Evolutionary conservation across 2,888 invertebrate genomes (phyloP).

Genomic region (Xanthorhoe spadicearia): DNA sequence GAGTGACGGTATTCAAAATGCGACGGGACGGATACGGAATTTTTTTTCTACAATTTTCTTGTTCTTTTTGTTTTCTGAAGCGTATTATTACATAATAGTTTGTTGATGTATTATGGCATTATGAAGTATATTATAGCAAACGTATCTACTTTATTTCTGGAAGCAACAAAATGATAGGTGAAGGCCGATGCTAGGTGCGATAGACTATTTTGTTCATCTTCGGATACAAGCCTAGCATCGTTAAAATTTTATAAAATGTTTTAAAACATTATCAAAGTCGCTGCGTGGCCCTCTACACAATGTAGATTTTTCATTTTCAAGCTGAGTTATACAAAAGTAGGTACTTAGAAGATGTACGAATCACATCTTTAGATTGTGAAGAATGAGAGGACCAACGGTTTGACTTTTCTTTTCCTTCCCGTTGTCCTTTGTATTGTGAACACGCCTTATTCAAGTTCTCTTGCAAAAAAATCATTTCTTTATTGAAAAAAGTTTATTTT

Average conservation of each 20-base stretch:
- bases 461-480: conserved; percentile 41
- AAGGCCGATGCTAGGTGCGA: no score
- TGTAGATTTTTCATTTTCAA: neutral
- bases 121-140: no score
- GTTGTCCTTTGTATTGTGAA: conserved; percentile 1
- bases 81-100: no score
- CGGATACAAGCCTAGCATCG: no score
- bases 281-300: neutral
- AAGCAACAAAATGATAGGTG: no score
- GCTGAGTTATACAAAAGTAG: neutral
- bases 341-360: neutral
- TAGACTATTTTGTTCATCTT: no score
- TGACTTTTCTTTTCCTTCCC: conserved; percentile 1
- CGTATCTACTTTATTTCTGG: no score
- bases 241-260: no score
- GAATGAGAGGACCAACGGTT: conserved; percentile 1
- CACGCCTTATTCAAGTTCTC: conserved; percentile 15
- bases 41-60: no score
- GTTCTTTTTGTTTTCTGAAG: no score
- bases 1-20: neutral
- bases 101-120: no score
- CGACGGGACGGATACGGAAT: conserved; percentile 3
- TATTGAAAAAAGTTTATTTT: conserved; percentile 46
- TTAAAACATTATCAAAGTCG: neutral
- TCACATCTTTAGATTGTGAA: neutral